Evolutionary conservation across 2,797 vertebrate genomes (phyloP).

Genomic region (Chelonia mydas): DNA sequence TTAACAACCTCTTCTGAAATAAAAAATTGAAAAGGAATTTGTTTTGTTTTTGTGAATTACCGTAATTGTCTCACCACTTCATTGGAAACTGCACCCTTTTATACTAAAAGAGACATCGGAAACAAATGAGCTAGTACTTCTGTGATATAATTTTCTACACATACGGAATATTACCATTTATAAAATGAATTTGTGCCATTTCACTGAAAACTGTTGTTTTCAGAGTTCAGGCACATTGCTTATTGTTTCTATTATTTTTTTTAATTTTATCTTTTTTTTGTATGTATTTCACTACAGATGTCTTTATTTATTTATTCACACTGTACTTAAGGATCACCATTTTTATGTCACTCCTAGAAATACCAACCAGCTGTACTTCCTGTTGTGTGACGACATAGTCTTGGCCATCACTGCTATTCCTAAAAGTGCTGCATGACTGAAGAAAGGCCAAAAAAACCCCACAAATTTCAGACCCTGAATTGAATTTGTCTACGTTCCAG

Average conservation of each 20-base stretch:
- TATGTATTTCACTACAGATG: background rate
- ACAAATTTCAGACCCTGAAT: background rate
- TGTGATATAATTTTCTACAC: background rate
- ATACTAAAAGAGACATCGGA: background rate
- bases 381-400: background rate
- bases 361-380: background rate
- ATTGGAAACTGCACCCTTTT: background rate
- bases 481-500: background rate
- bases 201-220: background rate
- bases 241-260: background rate
- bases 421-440: background rate
- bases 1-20: background rate
- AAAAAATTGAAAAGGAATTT: background rate
- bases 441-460: background rate
- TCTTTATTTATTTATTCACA: background rate
- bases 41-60: background rate
- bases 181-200: background rate
- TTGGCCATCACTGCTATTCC: background rate
- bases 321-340: background rate
- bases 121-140: background rate
- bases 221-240: background rate
- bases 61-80: background rate
- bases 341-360: background rate
- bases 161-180: background rate
- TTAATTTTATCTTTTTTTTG: background rate